Conservation (phyloP, 2,797 vertebrate species). For the Sebastes iracundus region DNA sequence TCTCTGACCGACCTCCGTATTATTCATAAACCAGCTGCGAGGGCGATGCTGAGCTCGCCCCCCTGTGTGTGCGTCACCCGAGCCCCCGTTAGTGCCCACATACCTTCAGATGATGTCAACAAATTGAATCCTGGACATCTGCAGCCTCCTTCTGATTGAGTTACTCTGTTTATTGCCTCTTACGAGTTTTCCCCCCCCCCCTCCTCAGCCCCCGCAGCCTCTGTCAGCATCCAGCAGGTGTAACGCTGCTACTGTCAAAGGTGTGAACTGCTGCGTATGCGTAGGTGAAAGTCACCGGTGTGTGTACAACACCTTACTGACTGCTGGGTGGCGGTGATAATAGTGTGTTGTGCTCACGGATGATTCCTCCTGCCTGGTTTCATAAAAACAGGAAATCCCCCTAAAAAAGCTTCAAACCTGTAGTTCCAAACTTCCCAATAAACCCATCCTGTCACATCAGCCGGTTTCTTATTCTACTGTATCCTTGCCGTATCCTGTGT, state of each 20-base stretch:
- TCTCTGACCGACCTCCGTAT: background rate
- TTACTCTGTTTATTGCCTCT: slow-evolving; percentile 47
- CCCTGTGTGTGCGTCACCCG: background rate
- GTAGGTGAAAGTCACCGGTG: too few species aligned
- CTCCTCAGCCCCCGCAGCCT: background rate
- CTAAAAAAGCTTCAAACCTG: too few species aligned
- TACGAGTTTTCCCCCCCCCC: slow-evolving; percentile 16
- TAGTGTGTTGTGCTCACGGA: background rate
- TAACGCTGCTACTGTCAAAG: slow-evolving; percentile 8
- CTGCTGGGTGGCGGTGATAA: background rate
- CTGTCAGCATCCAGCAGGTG: slow-evolving; percentile 32
- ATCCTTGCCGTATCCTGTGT: background rate
- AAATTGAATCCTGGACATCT: slow-evolving; percentile 51
- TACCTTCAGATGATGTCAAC: slow-evolving; percentile 9
- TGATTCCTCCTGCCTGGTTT: background rate
- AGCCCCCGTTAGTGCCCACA: slow-evolving; percentile 19
- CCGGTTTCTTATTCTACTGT: background rate
- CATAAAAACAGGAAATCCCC: background rate
- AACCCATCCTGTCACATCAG: background rate
- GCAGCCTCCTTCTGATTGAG: slow-evolving; percentile 36
- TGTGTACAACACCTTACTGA: background rate
- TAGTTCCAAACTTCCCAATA: background rate
- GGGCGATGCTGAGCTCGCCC: background rate
- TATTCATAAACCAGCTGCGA: background rate
- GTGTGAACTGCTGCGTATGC: background rate